Conservation (phyloP, 2,888 invertebrate species). For the Macropis europaea region DNA sequence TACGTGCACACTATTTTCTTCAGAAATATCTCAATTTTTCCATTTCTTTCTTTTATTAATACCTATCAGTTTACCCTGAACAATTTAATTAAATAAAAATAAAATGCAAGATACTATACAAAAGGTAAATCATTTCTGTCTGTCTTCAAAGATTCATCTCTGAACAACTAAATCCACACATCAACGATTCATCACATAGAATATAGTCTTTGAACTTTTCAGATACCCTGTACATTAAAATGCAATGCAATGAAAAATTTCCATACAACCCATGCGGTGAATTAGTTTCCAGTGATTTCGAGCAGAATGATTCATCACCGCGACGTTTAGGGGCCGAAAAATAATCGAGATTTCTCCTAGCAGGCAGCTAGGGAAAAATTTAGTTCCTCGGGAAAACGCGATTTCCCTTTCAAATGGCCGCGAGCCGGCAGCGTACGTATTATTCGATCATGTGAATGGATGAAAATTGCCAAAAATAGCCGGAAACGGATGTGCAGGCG, state of each 20-base stretch:
- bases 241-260: conserved; percentile 15
- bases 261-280: not conserved
- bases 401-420: conserved; percentile 61
- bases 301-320: conserved; percentile 30
- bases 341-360: conserved; percentile 48
- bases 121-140: too few species aligned
- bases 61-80: too few species aligned
- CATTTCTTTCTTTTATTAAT: too few species aligned
- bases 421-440: conserved; percentile 39
- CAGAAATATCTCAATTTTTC: too few species aligned
- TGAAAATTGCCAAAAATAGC: conserved; percentile 72
- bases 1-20: too few species aligned
- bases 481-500: conserved; percentile 64
- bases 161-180: too few species aligned
- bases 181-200: too few species aligned
- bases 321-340: conserved; percentile 44
- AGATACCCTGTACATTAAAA: too few species aligned
- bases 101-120: too few species aligned
- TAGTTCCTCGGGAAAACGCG: conserved; percentile 44
- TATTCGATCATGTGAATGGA: conserved; percentile 62
- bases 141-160: too few species aligned
- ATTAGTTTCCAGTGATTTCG: conserved; percentile 30
- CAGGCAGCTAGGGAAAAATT: conserved; percentile 11
- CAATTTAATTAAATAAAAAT: too few species aligned
- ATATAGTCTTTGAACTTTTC: too few species aligned